phyloP scores from a whole-genome alignment of 2,113 vertebrate genomes.

The Gadus macrocephalus region DNA sequence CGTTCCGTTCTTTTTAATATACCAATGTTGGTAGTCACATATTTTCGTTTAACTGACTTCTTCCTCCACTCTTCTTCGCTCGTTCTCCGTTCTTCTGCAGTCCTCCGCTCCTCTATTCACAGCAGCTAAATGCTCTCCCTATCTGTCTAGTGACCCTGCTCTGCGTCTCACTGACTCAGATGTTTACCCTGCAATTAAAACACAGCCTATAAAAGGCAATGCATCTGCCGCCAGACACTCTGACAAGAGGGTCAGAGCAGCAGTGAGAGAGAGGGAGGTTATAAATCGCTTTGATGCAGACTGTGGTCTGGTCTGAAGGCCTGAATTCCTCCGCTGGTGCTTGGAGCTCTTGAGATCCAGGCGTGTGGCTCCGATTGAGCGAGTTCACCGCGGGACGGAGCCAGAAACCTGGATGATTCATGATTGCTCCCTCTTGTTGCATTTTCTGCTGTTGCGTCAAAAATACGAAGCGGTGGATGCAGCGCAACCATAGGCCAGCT shows the following conservation, averaged over 20 bases:
- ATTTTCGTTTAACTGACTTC: too few relatives aligned
- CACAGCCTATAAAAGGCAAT: constrained; percentile 78
- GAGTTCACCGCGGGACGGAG: constrained; percentile 41
- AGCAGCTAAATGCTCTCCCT: constrained; percentile 26
- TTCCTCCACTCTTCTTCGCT: too few relatives aligned
- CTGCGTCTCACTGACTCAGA: constrained; percentile 53
- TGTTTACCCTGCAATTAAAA: constrained; percentile 77
- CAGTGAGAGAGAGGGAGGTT: constrained; percentile 46
- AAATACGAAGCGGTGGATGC: too few relatives aligned
- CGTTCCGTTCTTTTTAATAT: too few relatives aligned
- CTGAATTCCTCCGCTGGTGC: constrained; percentile 58
- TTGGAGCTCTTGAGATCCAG: constrained; percentile 6
- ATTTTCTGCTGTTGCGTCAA: neutral
- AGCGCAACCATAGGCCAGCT: neutral
- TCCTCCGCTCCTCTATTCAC: constrained; percentile 36
- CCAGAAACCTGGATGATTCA: constrained; percentile 62
- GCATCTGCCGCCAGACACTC: constrained; percentile 65
- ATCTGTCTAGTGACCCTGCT: constrained; percentile 41
- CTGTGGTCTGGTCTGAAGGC: constrained; percentile 48
- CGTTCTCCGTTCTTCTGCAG: neutral
- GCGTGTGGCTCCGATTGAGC: constrained; percentile 22
- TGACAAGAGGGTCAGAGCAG: constrained; percentile 51
- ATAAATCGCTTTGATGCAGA: constrained; percentile 73
- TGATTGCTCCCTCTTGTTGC: constrained; percentile 19
- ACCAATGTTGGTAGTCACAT: too few relatives aligned